These are phyloP conservation scores for Drosophila athabasca DNA, from an alignment of 1,140 invertebrate genomes.

Conservation along the genomic window DNA sequence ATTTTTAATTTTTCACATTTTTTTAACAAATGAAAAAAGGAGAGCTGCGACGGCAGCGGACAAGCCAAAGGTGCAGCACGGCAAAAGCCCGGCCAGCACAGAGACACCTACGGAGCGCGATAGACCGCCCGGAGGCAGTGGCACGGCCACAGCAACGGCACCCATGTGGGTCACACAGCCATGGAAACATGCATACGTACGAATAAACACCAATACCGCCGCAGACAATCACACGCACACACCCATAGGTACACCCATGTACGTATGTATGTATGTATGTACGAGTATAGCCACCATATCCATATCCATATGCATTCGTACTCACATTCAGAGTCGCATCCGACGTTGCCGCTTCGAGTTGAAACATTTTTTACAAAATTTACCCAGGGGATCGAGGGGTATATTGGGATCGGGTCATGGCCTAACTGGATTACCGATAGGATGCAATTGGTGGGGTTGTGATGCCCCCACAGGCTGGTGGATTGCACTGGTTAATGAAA, in stretches of 20 bases:
- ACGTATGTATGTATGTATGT: not conserved
- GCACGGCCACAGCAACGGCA: conserved; percentile 45
- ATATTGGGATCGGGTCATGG: not conserved
- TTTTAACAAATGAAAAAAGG: conserved; percentile 47
- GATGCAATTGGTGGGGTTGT: too few relatives aligned
- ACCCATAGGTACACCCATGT: not conserved
- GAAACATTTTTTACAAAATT: conserved; percentile 58
- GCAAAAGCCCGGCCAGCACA: conserved; percentile 9
- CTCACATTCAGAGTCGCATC: conserved; percentile 47
- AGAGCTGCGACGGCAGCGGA: not conserved
- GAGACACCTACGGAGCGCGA: conserved; percentile 53
- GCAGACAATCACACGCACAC: not conserved
- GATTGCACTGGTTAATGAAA: too few relatives aligned
- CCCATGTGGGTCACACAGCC: conserved; percentile 66
- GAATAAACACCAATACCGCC: not conserved
- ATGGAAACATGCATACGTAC: not conserved
- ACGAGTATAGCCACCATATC: conserved; percentile 14
- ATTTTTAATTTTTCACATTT: conserved; percentile 80
- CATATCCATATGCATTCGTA: conserved; percentile 50
- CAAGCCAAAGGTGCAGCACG: conserved; percentile 58
- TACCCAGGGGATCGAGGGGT: not conserved
- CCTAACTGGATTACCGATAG: too few relatives aligned
- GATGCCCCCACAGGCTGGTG: too few relatives aligned
- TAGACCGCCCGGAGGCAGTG: conserved; percentile 57
- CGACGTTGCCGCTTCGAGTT: conserved; percentile 58